phyloP scores from a whole-genome alignment of 2,113 vertebrate species.

The Thryonomys swinderianus region DNA sequence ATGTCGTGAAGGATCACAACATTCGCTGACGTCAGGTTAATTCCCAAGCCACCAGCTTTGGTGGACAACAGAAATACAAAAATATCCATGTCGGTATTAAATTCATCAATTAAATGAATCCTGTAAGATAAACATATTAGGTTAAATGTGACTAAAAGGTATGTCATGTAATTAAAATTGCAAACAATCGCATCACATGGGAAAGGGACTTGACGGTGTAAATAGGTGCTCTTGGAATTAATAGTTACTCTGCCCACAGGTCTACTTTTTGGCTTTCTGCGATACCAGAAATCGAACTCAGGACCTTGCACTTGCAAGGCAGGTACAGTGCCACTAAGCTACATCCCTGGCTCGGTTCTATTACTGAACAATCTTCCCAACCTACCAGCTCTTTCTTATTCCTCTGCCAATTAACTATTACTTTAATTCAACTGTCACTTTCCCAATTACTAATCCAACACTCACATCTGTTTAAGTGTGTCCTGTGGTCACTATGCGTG shows the following conservation, averaged over 20 bases:
- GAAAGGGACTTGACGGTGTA: neutral
- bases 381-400: neutral
- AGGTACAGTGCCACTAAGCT: too few species aligned
- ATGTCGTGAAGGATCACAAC: slow-evolving; percentile 98
- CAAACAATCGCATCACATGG: neutral
- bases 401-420: neutral
- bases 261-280: too few species aligned
- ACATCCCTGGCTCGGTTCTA: neutral
- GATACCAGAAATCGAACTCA: too few species aligned
- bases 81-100: slow-evolving; percentile 94
- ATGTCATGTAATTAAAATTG: neutral
- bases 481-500: neutral
- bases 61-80: slow-evolving; percentile 98
- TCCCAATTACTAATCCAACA: neutral
- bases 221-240: neutral
- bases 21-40: slow-evolving; percentile 97
- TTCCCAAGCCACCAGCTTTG: slow-evolving; percentile 97
- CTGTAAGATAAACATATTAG: slow-evolving; percentile 82
- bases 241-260: neutral
- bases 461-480: slow-evolving; percentile 16
- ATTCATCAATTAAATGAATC: slow-evolving; percentile 97
- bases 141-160: slow-evolving; percentile 38
- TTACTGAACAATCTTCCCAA: neutral
- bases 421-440: neutral
- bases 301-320: too few species aligned